phyloP scores from a whole-genome alignment of 2,888 invertebrate genomes.

The Cheilosia vernalis region DNA sequence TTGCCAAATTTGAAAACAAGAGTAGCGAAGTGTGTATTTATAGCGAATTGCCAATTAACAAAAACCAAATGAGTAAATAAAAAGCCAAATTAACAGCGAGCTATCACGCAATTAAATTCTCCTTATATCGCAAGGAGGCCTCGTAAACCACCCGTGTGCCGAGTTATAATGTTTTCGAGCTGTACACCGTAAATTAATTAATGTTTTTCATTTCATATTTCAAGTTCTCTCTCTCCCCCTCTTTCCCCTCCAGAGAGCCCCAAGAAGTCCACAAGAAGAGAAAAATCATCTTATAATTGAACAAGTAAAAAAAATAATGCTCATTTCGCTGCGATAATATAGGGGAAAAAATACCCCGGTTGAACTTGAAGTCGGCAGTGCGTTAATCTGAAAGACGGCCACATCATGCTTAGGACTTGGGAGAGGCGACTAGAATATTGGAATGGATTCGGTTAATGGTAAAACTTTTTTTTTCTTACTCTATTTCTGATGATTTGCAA shows the following conservation, averaged over 20 bases:
- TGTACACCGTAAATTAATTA: conserved; percentile 24
- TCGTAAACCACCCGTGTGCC: background rate
- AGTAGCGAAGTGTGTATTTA: background rate
- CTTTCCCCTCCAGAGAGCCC: background rate
- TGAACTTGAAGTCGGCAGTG: conserved; percentile 8
- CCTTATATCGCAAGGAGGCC: conserved; percentile 1
- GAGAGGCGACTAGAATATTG: background rate
- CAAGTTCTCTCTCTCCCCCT: background rate
- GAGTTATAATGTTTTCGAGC: background rate
- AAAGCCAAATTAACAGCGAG: conserved; percentile 13
- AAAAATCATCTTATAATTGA: background rate
- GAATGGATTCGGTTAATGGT: background rate
- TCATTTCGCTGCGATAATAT: conserved; percentile 3
- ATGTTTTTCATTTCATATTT: conserved; percentile 3
- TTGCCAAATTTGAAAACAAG: too few relatives aligned
- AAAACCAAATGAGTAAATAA: background rate
- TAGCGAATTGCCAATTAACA: background rate
- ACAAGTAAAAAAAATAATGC: background rate
- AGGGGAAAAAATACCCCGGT: background rate
- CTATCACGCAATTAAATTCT: conserved; percentile 22
- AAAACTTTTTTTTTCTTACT: background rate
- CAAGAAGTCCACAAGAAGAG: too few relatives aligned
- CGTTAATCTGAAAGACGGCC: background rate
- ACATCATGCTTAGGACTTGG: too few relatives aligned
- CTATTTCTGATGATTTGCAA: background rate